Conservation (phyloP, 2,113 vertebrate genomes). For the Pelecanoides urinatrix region DNA sequence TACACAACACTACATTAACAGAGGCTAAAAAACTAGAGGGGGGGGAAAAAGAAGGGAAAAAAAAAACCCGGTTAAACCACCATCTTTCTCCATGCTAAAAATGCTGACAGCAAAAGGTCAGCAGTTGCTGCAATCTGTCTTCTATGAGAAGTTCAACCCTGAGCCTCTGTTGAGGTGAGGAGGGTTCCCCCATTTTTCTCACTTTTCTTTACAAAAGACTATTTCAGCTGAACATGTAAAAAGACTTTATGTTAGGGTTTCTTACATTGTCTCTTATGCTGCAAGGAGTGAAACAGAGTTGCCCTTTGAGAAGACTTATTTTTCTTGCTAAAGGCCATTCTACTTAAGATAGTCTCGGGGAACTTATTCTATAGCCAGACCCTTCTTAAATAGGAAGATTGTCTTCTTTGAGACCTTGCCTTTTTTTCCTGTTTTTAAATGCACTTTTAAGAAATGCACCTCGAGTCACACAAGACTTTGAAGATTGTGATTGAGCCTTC, state of each 20-base stretch:
- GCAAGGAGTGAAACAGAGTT: not conserved
- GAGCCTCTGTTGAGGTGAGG: not conserved
- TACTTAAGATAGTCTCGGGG: not conserved
- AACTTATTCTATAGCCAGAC: not conserved
- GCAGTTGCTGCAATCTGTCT: not conserved
- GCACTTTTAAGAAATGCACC: not conserved
- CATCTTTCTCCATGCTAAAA: not conserved
- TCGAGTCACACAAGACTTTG: not conserved
- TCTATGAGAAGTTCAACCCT: not conserved
- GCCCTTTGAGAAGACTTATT: not conserved
- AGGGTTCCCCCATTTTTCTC: not conserved
- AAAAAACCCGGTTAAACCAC: not conserved
- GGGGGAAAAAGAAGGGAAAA: not conserved
- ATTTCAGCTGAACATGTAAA: not conserved
- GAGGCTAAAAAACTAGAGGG: not conserved
- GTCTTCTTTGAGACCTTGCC: not conserved
- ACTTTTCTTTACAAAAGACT: not conserved
- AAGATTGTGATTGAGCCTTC: not conserved
- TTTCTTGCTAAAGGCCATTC: not conserved
- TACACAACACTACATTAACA: not conserved
- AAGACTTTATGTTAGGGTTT: not conserved
- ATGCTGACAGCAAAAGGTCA: not conserved
- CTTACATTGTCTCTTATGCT: not conserved
- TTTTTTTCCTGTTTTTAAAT: not conserved
- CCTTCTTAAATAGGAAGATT: not conserved